These are phyloP conservation scores for Dipodomys ordii DNA, from an alignment of 2,113 vertebrate genomes.

Conservation along the genomic window DNA sequence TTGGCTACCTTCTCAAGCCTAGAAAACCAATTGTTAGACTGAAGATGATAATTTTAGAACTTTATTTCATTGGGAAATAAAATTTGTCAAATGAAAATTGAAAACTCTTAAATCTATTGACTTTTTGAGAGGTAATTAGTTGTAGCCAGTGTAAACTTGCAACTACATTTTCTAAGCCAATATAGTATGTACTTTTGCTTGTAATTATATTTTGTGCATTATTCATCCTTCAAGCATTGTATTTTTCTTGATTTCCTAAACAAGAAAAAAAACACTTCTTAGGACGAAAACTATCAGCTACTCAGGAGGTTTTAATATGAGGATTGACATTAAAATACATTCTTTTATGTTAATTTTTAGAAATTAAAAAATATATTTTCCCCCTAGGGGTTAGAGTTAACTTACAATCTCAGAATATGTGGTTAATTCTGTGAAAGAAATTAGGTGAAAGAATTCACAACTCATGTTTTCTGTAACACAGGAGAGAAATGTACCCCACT, in stretches of 20 bases:
- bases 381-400: background rate
- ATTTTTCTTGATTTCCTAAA: background rate
- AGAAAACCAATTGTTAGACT: background rate
- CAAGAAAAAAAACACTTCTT: constrained; percentile 45
- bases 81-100: background rate
- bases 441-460: background rate
- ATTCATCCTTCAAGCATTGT: constrained; percentile 14
- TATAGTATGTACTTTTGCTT: constrained; percentile 8
- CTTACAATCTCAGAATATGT: background rate
- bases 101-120: background rate
- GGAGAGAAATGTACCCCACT: background rate
- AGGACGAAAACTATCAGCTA: background rate
- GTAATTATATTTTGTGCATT: constrained; percentile 15
- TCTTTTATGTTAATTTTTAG: background rate
- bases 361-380: background rate
- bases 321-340: background rate
- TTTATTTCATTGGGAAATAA: constrained; percentile 7
- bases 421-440: background rate
- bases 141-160: background rate
- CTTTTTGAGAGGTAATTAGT: background rate
- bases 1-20: background rate
- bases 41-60: background rate
- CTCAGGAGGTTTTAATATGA: background rate
- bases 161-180: constrained; percentile 5
- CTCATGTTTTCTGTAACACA: background rate